These are phyloP conservation scores for Cnemophilus loriae DNA, from an alignment of 2,113 vertebrate species.

Conservation along the genomic window DNA sequence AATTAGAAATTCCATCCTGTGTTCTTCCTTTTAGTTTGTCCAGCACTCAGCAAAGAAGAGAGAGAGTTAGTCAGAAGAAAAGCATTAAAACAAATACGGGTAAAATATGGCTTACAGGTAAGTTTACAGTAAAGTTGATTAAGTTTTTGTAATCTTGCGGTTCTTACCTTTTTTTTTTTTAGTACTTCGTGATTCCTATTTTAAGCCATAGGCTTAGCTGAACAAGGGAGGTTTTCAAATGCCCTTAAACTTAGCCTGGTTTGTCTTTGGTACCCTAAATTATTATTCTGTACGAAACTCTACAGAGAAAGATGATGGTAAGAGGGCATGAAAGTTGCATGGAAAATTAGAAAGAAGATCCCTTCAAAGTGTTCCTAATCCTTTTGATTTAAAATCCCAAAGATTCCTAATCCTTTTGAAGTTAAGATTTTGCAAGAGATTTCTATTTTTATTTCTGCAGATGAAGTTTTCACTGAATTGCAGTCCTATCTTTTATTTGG, in stretches of 20 bases:
- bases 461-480: neutral
- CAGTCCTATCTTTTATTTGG: neutral
- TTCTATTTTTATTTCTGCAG: neutral
- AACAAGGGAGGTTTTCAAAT: neutral
- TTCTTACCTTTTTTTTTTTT: neutral
- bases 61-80: conserved; percentile 89
- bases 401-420: neutral
- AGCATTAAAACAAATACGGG: conserved; percentile 93
- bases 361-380: neutral
- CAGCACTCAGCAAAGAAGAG: conserved; percentile 85
- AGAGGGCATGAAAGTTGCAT: neutral
- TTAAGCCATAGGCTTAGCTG: neutral
- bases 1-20: neutral
- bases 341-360: neutral
- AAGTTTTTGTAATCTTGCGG: neutral
- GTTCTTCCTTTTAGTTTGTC: conserved; percentile 71
- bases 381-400: too few relatives aligned
- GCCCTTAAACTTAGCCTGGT: neutral
- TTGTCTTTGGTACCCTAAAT: neutral
- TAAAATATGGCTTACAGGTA: conserved; percentile 97
- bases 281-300: neutral
- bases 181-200: neutral
- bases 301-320: neutral
- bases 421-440: neutral
- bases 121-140: conserved; percentile 29